Evolutionary conservation across 2,888 invertebrate genomes (phyloP).

Genomic region (Trissolcus brochymenae): DNA sequence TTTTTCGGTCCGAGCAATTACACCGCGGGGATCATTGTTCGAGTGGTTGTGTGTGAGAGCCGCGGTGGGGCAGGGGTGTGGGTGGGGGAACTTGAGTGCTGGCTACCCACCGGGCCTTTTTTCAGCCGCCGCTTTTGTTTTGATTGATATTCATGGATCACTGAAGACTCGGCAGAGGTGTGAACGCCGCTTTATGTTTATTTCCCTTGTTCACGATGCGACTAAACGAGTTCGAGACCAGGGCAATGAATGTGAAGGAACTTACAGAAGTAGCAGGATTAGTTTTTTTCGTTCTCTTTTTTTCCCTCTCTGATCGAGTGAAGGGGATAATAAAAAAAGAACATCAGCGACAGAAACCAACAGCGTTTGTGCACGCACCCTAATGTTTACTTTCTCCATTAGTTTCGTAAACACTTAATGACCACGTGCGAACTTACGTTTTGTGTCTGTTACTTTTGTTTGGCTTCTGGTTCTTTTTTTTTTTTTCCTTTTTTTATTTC

Average conservation of each 20-base stretch:
- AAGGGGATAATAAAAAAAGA: constrained; percentile 2
- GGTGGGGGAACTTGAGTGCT: constrained; percentile 22
- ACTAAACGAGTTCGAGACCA: background rate
- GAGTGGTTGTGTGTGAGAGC: constrained; percentile 12
- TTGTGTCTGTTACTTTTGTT: constrained; percentile 1
- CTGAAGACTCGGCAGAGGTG: background rate
- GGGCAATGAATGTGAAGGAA: too few relatives aligned
- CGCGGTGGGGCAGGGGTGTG: constrained; percentile 1
- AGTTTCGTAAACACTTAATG: constrained; percentile 41
- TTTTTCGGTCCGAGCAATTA: constrained; percentile 28
- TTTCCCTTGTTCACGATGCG: constrained; percentile 4
- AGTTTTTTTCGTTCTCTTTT: background rate
- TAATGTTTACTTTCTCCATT: constrained; percentile 41
- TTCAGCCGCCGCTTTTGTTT: constrained; percentile 7
- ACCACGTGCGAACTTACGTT: constrained; percentile 23
- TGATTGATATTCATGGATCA: background rate
- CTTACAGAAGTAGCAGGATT: too few relatives aligned
- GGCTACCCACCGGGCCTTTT: constrained; percentile 6
- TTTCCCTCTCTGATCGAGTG: background rate
- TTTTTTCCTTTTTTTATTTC: background rate
- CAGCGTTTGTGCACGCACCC: constrained; percentile 18
- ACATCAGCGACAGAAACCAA: background rate
- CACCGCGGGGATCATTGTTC: constrained; percentile 7
- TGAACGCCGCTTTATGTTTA: constrained; percentile 11
- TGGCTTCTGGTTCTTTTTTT: background rate